phyloP scores from a whole-genome alignment of 2,888 invertebrate species.

The Cerceris ruficornis region DNA sequence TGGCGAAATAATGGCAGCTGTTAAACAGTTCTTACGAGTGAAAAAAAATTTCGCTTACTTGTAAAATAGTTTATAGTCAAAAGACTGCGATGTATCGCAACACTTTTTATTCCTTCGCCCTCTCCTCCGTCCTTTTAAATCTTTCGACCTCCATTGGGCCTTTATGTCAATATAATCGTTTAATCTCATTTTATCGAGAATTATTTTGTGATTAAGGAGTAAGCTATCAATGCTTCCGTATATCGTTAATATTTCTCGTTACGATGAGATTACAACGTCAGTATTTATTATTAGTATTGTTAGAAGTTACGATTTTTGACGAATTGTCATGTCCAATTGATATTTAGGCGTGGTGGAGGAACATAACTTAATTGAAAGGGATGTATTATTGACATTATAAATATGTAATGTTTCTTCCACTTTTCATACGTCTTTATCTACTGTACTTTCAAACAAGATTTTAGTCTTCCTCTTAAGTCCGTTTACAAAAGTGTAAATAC shows the following conservation, averaged over 20 bases:
- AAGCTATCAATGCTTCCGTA: constrained; percentile 1
- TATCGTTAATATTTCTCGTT: constrained; percentile 2
- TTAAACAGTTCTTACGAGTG: constrained; percentile 34
- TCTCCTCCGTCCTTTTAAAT: constrained; percentile 55
- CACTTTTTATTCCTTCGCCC: constrained; percentile 55
- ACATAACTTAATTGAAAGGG: constrained; percentile 16
- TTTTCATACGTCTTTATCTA: constrained; percentile 40
- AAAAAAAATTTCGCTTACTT: constrained; percentile 26
- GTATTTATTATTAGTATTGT: constrained; percentile 49
- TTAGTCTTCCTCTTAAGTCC: constrained; percentile 57
- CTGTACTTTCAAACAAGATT: constrained; percentile 27
- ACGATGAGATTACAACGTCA: constrained; percentile 22
- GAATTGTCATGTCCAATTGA: constrained; percentile 22
- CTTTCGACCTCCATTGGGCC: constrained; percentile 39
- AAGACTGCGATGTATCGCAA: constrained; percentile 57
- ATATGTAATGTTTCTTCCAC: constrained; percentile 39
- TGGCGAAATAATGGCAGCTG: constrained; percentile 5
- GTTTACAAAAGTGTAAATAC: constrained; percentile 34
- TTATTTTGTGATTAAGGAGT: constrained; percentile 29
- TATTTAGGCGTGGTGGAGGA: constrained; percentile 34
- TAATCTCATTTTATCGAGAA: constrained; percentile 29
- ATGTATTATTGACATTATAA: constrained; percentile 29
- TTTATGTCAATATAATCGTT: constrained; percentile 42
- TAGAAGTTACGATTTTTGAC: constrained; percentile 20
- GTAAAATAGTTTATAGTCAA: constrained; percentile 50